Evolutionary conservation across 2,113 vertebrate genomes (phyloP).

Genomic region (Melanerpes aurifrons): DNA sequence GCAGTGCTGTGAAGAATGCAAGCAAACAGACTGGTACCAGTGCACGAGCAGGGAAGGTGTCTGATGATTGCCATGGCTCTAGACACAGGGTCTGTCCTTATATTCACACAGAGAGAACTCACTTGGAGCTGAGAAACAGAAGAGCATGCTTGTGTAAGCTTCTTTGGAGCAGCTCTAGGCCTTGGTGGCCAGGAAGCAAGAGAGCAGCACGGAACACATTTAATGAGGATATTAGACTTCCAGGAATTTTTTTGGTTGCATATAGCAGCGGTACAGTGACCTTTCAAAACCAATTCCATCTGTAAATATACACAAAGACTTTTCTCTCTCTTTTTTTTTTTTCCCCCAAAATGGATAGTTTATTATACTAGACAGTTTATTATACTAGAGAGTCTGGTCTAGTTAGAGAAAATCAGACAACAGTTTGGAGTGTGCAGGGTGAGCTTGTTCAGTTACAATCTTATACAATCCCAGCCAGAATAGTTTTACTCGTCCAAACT

Average conservation of each 20-base stretch:
- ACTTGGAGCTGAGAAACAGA: neutral
- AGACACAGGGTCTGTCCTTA: neutral
- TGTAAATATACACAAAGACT: neutral
- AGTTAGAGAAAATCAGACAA: neutral
- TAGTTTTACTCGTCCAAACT: neutral
- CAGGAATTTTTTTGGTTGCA: neutral
- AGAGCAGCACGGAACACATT: neutral
- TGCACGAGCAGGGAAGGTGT: neutral
- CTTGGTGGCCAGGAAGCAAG: neutral
- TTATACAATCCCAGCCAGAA: neutral
- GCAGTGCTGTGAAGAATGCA: neutral
- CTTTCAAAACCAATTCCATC: neutral
- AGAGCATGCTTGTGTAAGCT: neutral
- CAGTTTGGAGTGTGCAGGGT: neutral
- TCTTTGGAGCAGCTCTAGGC: neutral
- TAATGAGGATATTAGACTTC: neutral
- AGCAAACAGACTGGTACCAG: neutral
- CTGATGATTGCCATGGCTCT: neutral
- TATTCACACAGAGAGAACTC: neutral
- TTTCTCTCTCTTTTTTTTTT: too few species aligned
- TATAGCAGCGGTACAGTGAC: neutral
- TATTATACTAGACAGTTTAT: neutral
- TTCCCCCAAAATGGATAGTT: neutral
- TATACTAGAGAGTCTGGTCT: neutral
- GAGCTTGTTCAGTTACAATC: neutral